A percentile compares a stretch with the other conserved stretches of the same genome.
Evolutionary conservation across 92 coral and sea anemone species (phyloP).

Genomic region (Epizoanthus scotinus): DNA sequence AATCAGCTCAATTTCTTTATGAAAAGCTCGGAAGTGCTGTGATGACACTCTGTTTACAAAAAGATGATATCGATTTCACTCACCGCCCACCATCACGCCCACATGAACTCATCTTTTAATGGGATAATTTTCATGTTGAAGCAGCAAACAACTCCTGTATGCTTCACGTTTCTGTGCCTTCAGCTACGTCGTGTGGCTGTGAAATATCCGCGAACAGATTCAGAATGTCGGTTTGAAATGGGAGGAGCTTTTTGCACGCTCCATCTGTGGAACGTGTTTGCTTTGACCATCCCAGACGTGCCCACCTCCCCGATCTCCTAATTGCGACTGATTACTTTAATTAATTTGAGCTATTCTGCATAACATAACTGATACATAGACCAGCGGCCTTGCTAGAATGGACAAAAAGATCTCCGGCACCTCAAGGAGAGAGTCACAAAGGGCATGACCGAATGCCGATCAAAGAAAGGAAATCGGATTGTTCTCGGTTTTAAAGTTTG

Average conservation of each 20-base stretch:
- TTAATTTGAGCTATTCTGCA: conserved; percentile 77
- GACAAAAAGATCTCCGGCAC: conserved; percentile 12
- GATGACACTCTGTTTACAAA: conserved; percentile 83
- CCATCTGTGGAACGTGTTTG: conserved; percentile 60
- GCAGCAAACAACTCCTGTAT: conserved; percentile 16
- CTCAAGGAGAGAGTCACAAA: neutral
- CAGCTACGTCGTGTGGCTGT: neutral
- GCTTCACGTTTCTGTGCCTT: conserved; percentile 1
- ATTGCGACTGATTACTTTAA: conserved; percentile 81
- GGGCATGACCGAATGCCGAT: neutral
- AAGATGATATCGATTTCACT: conserved; percentile 66
- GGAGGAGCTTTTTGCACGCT: conserved; percentile 17
- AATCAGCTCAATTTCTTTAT: conserved; percentile 60
- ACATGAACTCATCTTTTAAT: conserved; percentile 61
- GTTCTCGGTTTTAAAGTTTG: neutral
- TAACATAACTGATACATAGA: conserved; percentile 55
- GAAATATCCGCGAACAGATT: conserved; percentile 14
- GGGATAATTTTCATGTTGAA: conserved; percentile 57
- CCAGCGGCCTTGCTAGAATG: conserved; percentile 29
- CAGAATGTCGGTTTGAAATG: neutral
- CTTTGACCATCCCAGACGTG: conserved; percentile 71
- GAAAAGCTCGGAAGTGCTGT: conserved; percentile 59
- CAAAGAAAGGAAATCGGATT: neutral
- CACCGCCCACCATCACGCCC: conserved; percentile 69
- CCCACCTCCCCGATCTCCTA: conserved; percentile 80